Evolutionary conservation across 2,888 invertebrate genomes (phyloP).

Genomic region (Tupiocoris notatus): DNA sequence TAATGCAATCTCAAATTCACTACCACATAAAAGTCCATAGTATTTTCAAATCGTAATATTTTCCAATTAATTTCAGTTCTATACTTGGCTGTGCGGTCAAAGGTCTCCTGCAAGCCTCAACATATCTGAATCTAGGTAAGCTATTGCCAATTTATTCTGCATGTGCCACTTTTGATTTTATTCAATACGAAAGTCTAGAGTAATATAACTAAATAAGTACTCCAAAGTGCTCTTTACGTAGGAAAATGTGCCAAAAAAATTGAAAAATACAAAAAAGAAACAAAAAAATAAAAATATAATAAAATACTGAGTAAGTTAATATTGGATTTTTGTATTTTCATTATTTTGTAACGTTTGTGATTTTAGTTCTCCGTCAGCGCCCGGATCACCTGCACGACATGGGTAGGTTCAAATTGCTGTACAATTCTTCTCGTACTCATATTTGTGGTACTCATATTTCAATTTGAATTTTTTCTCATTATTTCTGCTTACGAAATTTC

Average conservation of each 20-base stretch:
- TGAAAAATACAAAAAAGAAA: no score
- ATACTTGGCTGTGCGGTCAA: constrained; percentile 67
- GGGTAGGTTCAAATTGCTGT: constrained; percentile 48
- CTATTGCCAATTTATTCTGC: no score
- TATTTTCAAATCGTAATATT: no score
- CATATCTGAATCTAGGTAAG: constrained; percentile 52
- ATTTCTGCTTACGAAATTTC: not conserved
- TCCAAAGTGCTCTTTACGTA: no score
- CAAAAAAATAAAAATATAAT: no score
- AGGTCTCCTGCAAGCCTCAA: constrained; percentile 56
- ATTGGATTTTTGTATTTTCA: constrained; percentile 1
- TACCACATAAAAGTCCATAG: not conserved
- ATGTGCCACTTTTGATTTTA: no score
- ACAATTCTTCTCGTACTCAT: not conserved
- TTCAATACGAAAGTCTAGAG: no score
- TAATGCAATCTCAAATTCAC: not conserved
- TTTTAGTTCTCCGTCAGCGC: constrained; percentile 51
- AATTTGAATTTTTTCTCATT: not conserved
- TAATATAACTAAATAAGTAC: no score
- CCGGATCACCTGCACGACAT: constrained; percentile 51
- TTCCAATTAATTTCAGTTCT: no score
- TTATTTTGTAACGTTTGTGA: constrained; percentile 34
- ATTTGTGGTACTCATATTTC: not conserved
- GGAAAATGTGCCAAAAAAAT: no score
- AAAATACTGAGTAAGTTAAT: no score